Evolutionary conservation across 2,888 invertebrate genomes (phyloP).

Genomic region (Amiota mariae): DNA sequence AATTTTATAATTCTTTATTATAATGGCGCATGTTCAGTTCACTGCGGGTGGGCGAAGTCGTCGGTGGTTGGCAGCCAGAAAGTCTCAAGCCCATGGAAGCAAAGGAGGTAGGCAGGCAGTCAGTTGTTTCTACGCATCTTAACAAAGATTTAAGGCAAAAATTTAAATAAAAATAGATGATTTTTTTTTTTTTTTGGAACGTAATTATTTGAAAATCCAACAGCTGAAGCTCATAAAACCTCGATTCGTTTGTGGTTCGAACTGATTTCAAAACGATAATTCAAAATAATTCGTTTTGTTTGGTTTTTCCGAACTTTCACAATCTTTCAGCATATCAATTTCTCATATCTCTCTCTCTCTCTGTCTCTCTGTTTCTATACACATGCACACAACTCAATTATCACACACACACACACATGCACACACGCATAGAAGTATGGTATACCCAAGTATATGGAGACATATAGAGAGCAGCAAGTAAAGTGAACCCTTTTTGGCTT

Average conservation of each 20-base stretch:
- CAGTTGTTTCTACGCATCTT: too few species aligned
- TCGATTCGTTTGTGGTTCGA: slow-evolving; percentile 41
- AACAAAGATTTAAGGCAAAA: too few species aligned
- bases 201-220: too few species aligned
- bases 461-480: neutral
- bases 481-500: slow-evolving; percentile 49
- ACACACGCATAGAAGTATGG: neutral
- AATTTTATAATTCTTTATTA: slow-evolving; percentile 67
- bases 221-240: too few species aligned
- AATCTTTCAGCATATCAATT: slow-evolving; percentile 60
- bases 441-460: slow-evolving; percentile 20
- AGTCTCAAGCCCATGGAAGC: too few species aligned
- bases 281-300: slow-evolving; percentile 51
- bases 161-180: too few species aligned
- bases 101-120: too few species aligned
- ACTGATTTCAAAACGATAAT: slow-evolving; percentile 57
- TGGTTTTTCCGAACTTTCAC: slow-evolving; percentile 33
- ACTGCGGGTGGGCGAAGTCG: slow-evolving; percentile 4
- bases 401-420: slow-evolving; percentile 50
- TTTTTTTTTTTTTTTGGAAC: too few species aligned
- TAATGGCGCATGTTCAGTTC: slow-evolving; percentile 34
- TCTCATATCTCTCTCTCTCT: slow-evolving; percentile 42
- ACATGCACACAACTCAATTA: slow-evolving; percentile 62
- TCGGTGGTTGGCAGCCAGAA: too few species aligned
- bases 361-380: too few species aligned